Conservation (phyloP, 2,797 vertebrate species). For the Heterohyrax brucei region DNA sequence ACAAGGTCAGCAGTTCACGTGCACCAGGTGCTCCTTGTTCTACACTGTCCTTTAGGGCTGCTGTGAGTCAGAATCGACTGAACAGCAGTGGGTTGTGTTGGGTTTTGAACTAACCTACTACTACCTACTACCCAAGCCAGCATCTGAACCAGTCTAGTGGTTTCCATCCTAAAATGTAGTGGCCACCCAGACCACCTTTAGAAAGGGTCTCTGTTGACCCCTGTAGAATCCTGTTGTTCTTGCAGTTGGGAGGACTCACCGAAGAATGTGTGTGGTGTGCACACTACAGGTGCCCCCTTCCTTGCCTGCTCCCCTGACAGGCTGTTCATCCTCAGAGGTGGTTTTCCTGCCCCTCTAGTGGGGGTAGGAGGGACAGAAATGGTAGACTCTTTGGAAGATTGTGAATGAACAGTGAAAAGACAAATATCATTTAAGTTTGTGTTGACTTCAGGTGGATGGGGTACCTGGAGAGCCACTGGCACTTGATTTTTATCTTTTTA, state of each 20-base stretch:
- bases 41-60: too few species aligned
- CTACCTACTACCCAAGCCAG: neutral
- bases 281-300: constrained; percentile 78
- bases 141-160: neutral
- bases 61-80: too few species aligned
- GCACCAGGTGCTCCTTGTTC: too few species aligned
- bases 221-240: fast-evolving
- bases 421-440: constrained; percentile 89
- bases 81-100: too few species aligned
- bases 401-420: constrained; percentile 91
- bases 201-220: neutral
- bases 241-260: neutral
- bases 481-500: neutral
- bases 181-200: fast-evolving
- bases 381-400: constrained; percentile 89
- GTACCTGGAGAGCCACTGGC: neutral
- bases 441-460: constrained; percentile 77
- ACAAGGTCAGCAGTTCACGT: too few species aligned
- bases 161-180: fast-evolving
- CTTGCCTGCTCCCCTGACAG: constrained; percentile 86
- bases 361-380: constrained; percentile 58
- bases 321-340: constrained; percentile 86
- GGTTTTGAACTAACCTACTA: too few species aligned
- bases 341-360: constrained; percentile 85
- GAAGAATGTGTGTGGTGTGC: constrained; percentile 68